Evolutionary conservation across 2,888 invertebrate genomes (phyloP), one percentile per base, ranked within the genome.

Genomic region (Anthophora plumipes): DNA sequence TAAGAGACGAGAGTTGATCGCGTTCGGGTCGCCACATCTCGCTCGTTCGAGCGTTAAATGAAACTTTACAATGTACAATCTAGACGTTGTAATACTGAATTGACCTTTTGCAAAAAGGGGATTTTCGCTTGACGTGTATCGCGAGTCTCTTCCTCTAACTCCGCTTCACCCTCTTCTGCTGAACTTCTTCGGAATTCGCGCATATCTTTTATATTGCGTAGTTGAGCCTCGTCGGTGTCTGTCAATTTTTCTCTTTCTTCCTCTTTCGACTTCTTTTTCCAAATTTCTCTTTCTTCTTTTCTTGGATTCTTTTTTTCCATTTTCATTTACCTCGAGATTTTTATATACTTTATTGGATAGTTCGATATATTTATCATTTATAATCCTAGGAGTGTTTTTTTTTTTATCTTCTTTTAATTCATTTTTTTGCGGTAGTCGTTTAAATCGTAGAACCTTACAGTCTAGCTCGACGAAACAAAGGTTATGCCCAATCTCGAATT

Each of bases 1-100:
- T 39, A 39, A n/a, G 20, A 39, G 31, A 48, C n/a, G 14, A 39
- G 55, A 20, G 11, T n/a, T 39, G 54, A 46, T 63, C 63, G 17
- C 43, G 8, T 20, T 3, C 20, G 59, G 48, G 39, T 22, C 39
- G 39, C 25, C 57, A 22, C 14, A 54, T 61, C 17, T 25, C 54
- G 50, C 17, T 22, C 60, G 60, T 74, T 50, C 52, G 60, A 74
- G 60, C 60, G 52, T 46, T n/a, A 74, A 77, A 77, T 66, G 60
- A 67, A 67, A 77, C 25, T 54, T 54, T 67, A 46, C 68, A 55
- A 60, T 50, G 74, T 48, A 67, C 67, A 46, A 59, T 67, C 48
- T 77, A 67, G 74, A 74, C 77, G 73, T 52, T 61, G 64, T 74
- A 61, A 77, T 73, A 73, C 73, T 73, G 76, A 66, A 77, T 66